Evolutionary conservation across 1,140 invertebrate species (phyloP), one percentile per base, ranked within the genome.

Genomic region (Apis dorsata): DNA sequence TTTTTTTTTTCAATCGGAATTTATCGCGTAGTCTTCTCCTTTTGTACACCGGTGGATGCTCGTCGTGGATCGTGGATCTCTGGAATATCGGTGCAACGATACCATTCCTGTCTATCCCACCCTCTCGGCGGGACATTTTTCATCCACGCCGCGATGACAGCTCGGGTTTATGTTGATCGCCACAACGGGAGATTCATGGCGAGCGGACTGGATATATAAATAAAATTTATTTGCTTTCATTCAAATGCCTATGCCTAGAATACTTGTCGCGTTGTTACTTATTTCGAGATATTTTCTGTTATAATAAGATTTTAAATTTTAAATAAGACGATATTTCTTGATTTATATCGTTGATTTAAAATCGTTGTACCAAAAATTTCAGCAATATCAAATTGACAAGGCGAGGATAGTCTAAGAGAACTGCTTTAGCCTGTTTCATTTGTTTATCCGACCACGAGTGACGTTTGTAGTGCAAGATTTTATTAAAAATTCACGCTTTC

Each of bases 401-500:
- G 34, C 34, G 0, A 44, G 34, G 34, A 44, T 44, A 44, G 5
- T 44, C 34, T 44, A 44, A 44, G 34, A 4, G 2, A 44, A 44
- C 0, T 44, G 5, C 34, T 34, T 28, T 28, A 28, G 28, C 2
- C 2, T 34, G 24, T 24, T 24, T 24, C 24, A n/a, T n/a, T n/a
- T n/a, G n/a, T n/a, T n/a, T n/a, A n/a, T n/a, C n/a, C n/a, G n/a
- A 34, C 34, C 4, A 4, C 66, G 73, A 75, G 80, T 79, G 71
- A 84, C 80, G 80, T 79, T 76, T 84, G 71, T 79, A 65, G 62
- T 79, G 74, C 78, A 70, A 85, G 87, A 91, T 91, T 89, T 90
- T 89, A 89, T 91, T 89, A 91, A 92, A 91, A 91, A 88, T 91
- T 90, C 86, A 91, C 76, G 75, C 76, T 63, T 82, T 84, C 84